Conservation (phyloP, 2,797 vertebrate species). For the Buphagus erythrorhynchus region DNA sequence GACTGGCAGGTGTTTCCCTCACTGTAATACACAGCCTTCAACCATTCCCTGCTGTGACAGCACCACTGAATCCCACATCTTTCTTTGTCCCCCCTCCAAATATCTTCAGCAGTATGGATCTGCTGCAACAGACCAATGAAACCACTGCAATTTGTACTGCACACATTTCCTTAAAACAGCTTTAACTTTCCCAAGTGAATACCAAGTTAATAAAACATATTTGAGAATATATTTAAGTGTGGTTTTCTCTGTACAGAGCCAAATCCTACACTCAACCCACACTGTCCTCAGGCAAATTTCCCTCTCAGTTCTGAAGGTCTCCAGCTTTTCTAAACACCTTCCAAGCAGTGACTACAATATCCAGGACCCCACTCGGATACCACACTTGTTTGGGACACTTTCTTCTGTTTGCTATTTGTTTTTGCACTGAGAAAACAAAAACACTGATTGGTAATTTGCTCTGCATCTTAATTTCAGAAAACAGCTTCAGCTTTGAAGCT, state of each 20-base stretch:
- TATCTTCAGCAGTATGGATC: background rate
- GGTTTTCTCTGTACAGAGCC: background rate
- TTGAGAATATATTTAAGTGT: background rate
- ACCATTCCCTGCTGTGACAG: background rate
- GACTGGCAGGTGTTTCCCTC: background rate
- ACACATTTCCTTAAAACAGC: background rate
- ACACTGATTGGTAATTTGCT: background rate
- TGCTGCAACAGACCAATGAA: background rate
- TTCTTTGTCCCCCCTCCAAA: background rate
- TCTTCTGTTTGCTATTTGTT: background rate
- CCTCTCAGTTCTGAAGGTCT: background rate
- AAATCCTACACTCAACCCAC: conserved; percentile 24
- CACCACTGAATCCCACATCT: background rate
- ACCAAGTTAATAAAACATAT: conserved; percentile 28
- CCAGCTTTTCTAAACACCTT: background rate
- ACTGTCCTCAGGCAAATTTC: background rate
- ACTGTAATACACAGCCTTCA: background rate
- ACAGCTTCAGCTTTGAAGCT: background rate
- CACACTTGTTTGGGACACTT: background rate
- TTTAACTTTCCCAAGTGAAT: background rate
- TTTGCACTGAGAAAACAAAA: background rate
- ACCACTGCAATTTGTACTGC: background rate
- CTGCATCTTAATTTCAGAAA: background rate
- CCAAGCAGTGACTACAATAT: background rate
- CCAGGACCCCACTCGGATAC: background rate